Percentiles rank a stretch among this genome's conserved stretches.
Evolutionary conservation across 2,113 vertebrate species (phyloP).

Genomic region (Bungarus multicinctus): DNA sequence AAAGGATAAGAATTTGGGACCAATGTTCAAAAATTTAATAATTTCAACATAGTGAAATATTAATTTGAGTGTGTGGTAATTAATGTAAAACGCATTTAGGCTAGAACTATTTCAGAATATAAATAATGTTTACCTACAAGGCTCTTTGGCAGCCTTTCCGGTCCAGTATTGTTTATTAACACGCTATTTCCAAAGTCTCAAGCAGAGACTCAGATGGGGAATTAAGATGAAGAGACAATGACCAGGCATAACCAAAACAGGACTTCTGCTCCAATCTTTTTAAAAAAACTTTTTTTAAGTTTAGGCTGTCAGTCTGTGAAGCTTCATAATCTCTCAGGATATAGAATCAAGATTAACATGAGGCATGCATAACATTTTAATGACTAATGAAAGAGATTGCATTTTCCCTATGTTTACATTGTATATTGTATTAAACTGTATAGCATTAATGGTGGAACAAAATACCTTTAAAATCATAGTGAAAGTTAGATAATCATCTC

Average conservation of each 20-base stretch:
- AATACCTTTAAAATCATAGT: neutral
- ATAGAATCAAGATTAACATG: neutral
- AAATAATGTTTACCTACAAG: neutral
- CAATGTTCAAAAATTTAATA: neutral
- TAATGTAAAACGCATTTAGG: neutral
- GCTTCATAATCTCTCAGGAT: neutral
- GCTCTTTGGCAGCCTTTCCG: neutral
- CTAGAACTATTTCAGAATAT: neutral
- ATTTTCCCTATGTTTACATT: conserved; percentile 16
- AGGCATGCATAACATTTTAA: neutral
- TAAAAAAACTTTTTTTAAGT: neutral
- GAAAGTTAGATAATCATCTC: conserved; percentile 2
- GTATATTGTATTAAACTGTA: neutral
- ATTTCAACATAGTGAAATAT: neutral
- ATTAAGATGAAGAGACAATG: neutral
- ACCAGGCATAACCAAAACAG: neutral
- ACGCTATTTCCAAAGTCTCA: neutral
- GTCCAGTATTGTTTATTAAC: neutral
- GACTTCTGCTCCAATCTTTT: neutral
- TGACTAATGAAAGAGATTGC: conserved; percentile 29
- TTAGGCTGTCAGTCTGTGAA: neutral
- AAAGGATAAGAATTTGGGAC: neutral
- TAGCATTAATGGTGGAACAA: neutral
- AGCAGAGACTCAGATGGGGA: neutral
- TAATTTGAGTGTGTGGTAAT: neutral